phyloP scores from a whole-genome alignment of 2,888 invertebrate species.

The Ptychoptera albimana region DNA sequence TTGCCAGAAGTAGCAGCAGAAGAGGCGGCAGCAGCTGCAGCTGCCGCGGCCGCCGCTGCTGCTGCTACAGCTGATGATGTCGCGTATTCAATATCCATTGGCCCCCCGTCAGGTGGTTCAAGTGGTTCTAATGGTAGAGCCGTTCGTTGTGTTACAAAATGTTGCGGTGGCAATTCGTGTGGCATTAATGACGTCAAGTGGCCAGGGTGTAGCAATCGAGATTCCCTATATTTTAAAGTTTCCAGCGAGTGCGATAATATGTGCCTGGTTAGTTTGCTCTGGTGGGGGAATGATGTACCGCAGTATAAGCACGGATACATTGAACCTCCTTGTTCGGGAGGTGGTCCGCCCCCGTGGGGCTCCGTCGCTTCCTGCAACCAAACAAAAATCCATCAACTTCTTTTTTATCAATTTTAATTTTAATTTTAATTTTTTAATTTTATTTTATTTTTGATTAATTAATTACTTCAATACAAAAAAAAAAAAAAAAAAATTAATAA shows the following conservation, averaged over 20 bases:
- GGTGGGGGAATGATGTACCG: slow-evolving; percentile 75
- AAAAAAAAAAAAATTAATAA: slow-evolving; percentile 11
- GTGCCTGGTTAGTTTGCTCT: slow-evolving; percentile 81
- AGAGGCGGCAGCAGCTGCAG: slow-evolving; percentile 30
- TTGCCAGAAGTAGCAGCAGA: slow-evolving; percentile 14
- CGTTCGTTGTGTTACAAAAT: slow-evolving; percentile 27
- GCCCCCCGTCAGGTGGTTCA: slow-evolving; percentile 24
- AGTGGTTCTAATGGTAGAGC: slow-evolving; percentile 18
- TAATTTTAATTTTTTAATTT: slow-evolving; percentile 17
- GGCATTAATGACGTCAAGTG: slow-evolving; percentile 35
- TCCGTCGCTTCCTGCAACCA: slow-evolving; percentile 75
- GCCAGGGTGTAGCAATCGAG: slow-evolving; percentile 47
- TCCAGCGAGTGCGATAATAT: slow-evolving; percentile 79
- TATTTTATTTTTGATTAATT: too few species aligned
- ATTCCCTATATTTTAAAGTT: slow-evolving; percentile 70
- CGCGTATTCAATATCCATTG: slow-evolving; percentile 14
- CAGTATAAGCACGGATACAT: slow-evolving; percentile 78
- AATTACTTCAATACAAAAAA: too few species aligned
- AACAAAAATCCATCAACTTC: slow-evolving; percentile 79
- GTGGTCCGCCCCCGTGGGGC: slow-evolving; percentile 41
- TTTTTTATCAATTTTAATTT: slow-evolving; percentile 36
- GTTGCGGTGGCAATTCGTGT: slow-evolving; percentile 24
- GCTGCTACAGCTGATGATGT: slow-evolving; percentile 28
- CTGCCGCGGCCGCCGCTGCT: slow-evolving; percentile 31
- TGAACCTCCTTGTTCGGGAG: slow-evolving; percentile 20